Percentiles rank a stretch among this genome's conserved stretches.
These are phyloP conservation scores for Lates calcarifer DNA, from an alignment of 2,113 vertebrate species.

Conservation along the genomic window DNA sequence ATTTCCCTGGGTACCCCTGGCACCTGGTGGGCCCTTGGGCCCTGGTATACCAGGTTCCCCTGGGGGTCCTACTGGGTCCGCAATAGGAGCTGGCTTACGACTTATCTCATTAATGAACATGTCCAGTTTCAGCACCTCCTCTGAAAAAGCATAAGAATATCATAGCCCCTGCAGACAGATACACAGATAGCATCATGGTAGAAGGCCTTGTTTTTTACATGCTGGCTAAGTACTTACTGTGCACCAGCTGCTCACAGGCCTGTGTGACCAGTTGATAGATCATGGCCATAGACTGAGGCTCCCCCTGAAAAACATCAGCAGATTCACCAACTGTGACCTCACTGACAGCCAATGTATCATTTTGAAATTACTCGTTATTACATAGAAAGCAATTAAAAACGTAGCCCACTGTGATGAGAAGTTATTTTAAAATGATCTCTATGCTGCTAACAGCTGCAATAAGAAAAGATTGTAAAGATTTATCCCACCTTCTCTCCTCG, in stretches of 20 bases:
- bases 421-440: background rate
- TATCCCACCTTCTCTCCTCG: conserved; percentile 92
- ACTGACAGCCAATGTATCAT: background rate
- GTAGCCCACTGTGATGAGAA: background rate
- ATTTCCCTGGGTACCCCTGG: conserved; percentile 83
- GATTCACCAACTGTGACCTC: background rate
- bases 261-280: conserved; percentile 94
- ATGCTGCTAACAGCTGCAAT: background rate
- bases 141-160: conserved; percentile 76
- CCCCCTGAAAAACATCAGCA: conserved; percentile 85
- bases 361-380: background rate
- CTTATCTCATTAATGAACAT: conserved; percentile 86
- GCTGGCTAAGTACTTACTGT: conserved; percentile 84
- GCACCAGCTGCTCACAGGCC: conserved; percentile 93
- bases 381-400: background rate
- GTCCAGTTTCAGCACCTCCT: conserved; percentile 90
- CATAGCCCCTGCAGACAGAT: background rate
- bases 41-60: conserved; percentile 89
- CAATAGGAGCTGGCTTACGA: conserved; percentile 88
- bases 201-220: background rate
- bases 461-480: background rate
- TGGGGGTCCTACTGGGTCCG: conserved; percentile 85
- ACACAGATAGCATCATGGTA: background rate
- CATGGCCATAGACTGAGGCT: conserved; percentile 91
- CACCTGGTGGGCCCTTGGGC: conserved; percentile 80